phyloP scores from a whole-genome alignment of 2,888 invertebrate species.

The Eupithecia subfuscata region DNA sequence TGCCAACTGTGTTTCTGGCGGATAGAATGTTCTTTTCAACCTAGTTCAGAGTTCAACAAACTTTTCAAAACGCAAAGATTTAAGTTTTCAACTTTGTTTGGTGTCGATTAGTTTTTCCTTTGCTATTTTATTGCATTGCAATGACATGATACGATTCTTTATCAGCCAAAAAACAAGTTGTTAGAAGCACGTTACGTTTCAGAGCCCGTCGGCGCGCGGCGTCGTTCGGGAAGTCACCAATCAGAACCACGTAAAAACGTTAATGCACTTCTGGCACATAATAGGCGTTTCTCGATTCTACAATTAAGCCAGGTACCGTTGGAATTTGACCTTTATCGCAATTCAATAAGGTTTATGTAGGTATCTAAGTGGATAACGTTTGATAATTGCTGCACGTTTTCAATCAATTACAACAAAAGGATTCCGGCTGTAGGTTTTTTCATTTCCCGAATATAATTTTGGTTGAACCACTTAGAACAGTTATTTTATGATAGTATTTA shows the following conservation, averaged over 20 bases:
- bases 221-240: slow-evolving; percentile 53
- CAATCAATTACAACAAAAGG: slow-evolving; percentile 22
- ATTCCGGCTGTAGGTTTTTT: slow-evolving; percentile 18
- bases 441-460: slow-evolving; percentile 8
- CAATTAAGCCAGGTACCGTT: slow-evolving; percentile 11
- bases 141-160: not conserved
- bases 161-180: not conserved
- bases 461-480: not conserved
- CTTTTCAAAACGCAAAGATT: not conserved
- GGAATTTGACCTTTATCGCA: slow-evolving; percentile 18
- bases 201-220: slow-evolving; percentile 22
- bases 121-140: not conserved
- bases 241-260: slow-evolving; percentile 34
- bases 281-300: slow-evolving; percentile 5
- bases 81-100: not conserved
- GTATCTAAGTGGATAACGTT: slow-evolving; percentile 24
- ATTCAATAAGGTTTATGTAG: slow-evolving; percentile 23
- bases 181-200: slow-evolving; percentile 28
- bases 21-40: not conserved
- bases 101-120: not conserved
- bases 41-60: slow-evolving; percentile 6
- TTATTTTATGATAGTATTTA: not conserved
- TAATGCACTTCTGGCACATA: slow-evolving; percentile 27
- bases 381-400: slow-evolving; percentile 23
- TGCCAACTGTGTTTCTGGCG: not conserved